Evolutionary conservation across 2,888 invertebrate genomes (phyloP), one percentile per base, ranked within the genome.

Genomic region (Coecobrya sp.): DNA sequence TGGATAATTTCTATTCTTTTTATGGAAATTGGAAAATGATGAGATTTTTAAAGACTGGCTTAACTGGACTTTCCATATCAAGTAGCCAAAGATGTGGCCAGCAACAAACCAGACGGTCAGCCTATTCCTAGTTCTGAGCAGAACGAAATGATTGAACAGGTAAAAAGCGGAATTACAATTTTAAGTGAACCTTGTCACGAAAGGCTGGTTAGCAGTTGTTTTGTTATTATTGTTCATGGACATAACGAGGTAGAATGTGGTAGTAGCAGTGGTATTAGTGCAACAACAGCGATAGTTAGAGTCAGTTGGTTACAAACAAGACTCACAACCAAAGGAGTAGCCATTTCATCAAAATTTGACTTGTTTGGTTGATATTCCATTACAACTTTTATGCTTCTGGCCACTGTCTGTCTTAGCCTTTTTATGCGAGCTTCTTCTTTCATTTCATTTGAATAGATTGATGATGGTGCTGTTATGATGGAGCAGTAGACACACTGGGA

Each of bases 1-100:
- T 62, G 30, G 62, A 84, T 90, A 90, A 90, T 90, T 85, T 85
- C 85, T 65, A 90, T 89, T 89, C 88, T 88, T 88, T 82, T 82
- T 89, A 89, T 89, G 84, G 90, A 90, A 90, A 90, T 90, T 85
- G 90, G 90, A 90, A 90, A 90, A 90, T 90, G 87, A 89, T 90
- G 90, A 90, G 85, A 65, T 90, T 90, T 30, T 65, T 13, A 87
- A 68, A 65, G 45, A 85, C 45, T 81, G 81, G 52, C 55, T 27
- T 76, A 87, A 87, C 87, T 87, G 89, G 89, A 89, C 89, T 81
- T 52, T 59, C n/a, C 19, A 13, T n/a, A n/a, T n/a, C n/a, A 55
- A 27, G 16, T 4, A 45, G 13, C 3, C 59, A 22, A 59, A 42
- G 22, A 42, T 10, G 13, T 22, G 62, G 42, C 36, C 62, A 65